phyloP scores from a whole-genome alignment of 2,888 invertebrate genomes.

The Dynastes maya region DNA sequence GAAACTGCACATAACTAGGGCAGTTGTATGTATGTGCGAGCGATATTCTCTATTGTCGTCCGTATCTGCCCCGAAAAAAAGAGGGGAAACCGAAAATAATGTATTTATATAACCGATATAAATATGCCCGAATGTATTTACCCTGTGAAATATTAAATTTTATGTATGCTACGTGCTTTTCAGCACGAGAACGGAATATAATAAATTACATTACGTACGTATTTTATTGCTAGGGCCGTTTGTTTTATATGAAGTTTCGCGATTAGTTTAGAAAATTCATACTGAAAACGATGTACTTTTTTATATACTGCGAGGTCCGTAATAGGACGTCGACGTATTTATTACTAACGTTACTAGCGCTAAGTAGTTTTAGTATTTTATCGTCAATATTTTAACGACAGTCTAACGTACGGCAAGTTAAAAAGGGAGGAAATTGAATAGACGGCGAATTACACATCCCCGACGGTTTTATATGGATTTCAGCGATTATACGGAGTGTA shows the following conservation, averaged over 20 bases:
- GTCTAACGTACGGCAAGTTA: background rate
- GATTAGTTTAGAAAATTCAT: slow-evolving; percentile 32
- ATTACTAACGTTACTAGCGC: background rate
- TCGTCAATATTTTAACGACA: background rate
- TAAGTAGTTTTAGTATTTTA: slow-evolving; percentile 2
- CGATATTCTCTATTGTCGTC: slow-evolving; percentile 1
- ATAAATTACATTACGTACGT: slow-evolving; percentile 35
- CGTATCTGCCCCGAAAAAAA: slow-evolving; percentile 1
- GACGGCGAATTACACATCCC: too few species aligned
- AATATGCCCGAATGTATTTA: slow-evolving; percentile 44
- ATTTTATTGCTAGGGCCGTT: slow-evolving; percentile 32
- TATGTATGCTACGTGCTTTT: slow-evolving; percentile 45
- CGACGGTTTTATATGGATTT: too few species aligned
- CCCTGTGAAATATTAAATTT: slow-evolving; percentile 43
- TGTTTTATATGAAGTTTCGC: slow-evolving; percentile 33
- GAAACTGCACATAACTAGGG: background rate
- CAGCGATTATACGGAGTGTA: too few species aligned
- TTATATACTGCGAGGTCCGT: background rate
- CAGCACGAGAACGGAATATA: slow-evolving; percentile 31
- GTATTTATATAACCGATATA: slow-evolving; percentile 41
- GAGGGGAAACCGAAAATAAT: slow-evolving; percentile 15
- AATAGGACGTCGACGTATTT: slow-evolving; percentile 13
- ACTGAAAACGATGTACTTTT: slow-evolving; percentile 2
- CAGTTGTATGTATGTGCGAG: background rate
- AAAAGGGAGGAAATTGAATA: too few species aligned